phyloP scores from a whole-genome alignment of 64 coral and sea anemone species.

The Pocillopora damicornis region DNA sequence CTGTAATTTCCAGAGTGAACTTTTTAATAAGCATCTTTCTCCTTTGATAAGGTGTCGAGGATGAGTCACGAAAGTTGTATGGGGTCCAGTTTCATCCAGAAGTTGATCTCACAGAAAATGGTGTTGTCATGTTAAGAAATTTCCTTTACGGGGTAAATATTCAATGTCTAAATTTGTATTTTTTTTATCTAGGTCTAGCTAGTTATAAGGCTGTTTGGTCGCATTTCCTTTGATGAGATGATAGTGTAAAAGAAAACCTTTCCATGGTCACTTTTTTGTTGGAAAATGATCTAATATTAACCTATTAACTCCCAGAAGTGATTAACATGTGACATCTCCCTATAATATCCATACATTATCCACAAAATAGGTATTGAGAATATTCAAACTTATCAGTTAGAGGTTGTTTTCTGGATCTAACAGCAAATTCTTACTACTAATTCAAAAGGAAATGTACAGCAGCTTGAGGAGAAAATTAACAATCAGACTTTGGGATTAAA shows the following conservation, averaged over 20 bases:
- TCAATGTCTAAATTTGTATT: neutral
- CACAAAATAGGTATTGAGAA: no score
- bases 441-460: neutral
- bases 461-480: neutral
- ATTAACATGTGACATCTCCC: no score
- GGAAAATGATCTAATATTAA: neutral
- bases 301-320: no score
- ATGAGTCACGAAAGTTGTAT: slow-evolving; percentile 92
- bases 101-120: slow-evolving; percentile 91
- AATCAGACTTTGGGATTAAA: no score
- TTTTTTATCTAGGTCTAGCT: neutral
- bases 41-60: slow-evolving; percentile 71
- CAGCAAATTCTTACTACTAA: no score
- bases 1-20: neutral
- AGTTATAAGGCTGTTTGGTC: neutral
- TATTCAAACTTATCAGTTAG: no score
- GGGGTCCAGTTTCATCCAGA: slow-evolving; percentile 98
- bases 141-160: slow-evolving; percentile 82
- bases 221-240: neutral
- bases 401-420: no score
- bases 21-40: neutral
- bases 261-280: neutral
- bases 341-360: no score
- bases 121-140: slow-evolving; percentile 86
- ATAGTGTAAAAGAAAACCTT: neutral